Evolutionary conservation across 2,113 vertebrate species (phyloP).

Genomic region (Columba janthina): DNA sequence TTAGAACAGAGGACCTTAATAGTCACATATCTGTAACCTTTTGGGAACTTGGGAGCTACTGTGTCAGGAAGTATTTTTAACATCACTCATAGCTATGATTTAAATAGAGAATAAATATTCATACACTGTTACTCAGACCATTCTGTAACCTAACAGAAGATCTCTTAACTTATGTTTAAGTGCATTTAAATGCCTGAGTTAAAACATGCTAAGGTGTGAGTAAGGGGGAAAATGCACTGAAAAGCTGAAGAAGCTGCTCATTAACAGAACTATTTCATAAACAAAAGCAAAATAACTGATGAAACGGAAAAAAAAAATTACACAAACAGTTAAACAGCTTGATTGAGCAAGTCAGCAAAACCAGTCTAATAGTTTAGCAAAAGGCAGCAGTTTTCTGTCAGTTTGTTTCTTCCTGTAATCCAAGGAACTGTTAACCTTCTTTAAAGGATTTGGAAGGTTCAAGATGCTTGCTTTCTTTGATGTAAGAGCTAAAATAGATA

Average conservation of each 20-base stretch:
- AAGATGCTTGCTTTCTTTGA: background rate
- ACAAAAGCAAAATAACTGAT: background rate
- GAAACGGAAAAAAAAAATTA: background rate
- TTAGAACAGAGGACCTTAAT: background rate
- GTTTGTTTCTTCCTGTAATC: background rate
- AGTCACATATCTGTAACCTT: background rate
- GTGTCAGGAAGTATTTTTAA: constrained; percentile 11
- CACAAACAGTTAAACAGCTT: background rate
- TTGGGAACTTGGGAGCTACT: background rate
- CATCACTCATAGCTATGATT: constrained; percentile 13
- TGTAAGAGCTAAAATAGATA: background rate
- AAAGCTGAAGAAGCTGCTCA: background rate
- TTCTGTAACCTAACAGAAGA: background rate
- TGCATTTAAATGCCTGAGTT: background rate
- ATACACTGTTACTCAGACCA: background rate
- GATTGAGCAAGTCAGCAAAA: background rate
- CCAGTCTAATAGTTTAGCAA: background rate
- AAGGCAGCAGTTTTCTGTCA: background rate
- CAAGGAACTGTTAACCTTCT: background rate
- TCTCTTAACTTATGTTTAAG: background rate
- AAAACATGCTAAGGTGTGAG: background rate
- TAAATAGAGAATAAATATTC: constrained; percentile 19
- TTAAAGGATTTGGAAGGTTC: background rate
- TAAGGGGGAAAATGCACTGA: background rate
- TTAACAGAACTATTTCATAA: background rate